Evolutionary conservation across 2,113 vertebrate species (phyloP).

Genomic region (Crotalus viridis): DNA sequence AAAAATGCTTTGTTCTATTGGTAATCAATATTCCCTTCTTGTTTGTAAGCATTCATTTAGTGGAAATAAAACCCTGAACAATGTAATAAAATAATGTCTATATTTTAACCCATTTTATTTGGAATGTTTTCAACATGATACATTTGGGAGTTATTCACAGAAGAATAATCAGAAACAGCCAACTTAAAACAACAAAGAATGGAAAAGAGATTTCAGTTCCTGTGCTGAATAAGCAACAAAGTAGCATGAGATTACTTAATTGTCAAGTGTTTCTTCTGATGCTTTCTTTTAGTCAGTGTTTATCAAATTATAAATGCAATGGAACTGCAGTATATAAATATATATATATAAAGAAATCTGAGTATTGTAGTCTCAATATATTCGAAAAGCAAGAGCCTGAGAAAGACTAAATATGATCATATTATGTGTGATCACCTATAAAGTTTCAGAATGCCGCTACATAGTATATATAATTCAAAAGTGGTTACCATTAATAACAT

Average conservation of each 20-base stretch:
- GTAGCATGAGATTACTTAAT: background rate
- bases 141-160: background rate
- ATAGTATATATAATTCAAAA: background rate
- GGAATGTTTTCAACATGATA: background rate
- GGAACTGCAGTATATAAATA: background rate
- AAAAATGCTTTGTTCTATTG: conserved; percentile 8
- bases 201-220: background rate
- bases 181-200: background rate
- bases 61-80: background rate
- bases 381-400: background rate
- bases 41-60: conserved; percentile 3
- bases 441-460: background rate
- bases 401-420: background rate
- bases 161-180: background rate
- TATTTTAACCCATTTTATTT: background rate
- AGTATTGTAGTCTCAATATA: background rate
- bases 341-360: no score
- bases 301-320: background rate
- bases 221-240: background rate
- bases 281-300: background rate
- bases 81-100: background rate
- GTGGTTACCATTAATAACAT: background rate
- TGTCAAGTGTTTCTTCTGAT: background rate
- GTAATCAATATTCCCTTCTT: conserved; percentile 9
- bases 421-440: background rate